phyloP scores from a whole-genome alignment of 1,140 invertebrate species.

The Samia ricini region DNA sequence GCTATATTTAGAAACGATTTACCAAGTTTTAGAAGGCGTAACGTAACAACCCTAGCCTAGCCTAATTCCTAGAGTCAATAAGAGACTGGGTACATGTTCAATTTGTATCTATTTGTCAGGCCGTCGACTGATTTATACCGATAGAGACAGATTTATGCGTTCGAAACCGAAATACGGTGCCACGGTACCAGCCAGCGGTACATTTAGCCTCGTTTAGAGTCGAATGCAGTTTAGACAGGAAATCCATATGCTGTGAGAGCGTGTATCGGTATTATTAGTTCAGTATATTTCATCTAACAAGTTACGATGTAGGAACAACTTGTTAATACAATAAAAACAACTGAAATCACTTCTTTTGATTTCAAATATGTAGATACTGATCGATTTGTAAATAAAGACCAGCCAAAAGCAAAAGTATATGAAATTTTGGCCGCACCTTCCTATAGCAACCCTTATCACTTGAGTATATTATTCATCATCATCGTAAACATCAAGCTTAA shows the following conservation, averaged over 20 bases:
- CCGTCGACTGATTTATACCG: neutral
- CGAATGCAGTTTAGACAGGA: neutral
- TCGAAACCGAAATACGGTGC: neutral
- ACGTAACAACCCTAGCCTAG: no score
- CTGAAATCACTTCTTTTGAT: no score
- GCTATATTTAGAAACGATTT: neutral
- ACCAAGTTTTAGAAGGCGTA: neutral
- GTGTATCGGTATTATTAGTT: neutral
- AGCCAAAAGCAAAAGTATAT: no score
- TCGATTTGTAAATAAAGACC: no score
- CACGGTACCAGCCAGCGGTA: neutral
- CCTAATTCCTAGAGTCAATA: neutral
- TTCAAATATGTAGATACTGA: no score
- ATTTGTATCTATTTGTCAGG: neutral
- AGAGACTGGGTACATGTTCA: neutral
- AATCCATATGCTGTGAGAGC: neutral
- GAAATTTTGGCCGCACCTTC: no score
- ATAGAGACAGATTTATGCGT: neutral
- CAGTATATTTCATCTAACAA: neutral
- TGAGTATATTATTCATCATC: no score
- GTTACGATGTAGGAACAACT: neutral
- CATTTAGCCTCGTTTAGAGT: neutral
- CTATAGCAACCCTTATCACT: no score
- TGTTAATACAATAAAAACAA: no score
- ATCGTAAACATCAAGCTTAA: no score